A percentile compares a stretch with the other conserved stretches of the same genome.
phyloP scores from a whole-genome alignment of 2,888 invertebrate species.

The Protodeltote pygarga region DNA sequence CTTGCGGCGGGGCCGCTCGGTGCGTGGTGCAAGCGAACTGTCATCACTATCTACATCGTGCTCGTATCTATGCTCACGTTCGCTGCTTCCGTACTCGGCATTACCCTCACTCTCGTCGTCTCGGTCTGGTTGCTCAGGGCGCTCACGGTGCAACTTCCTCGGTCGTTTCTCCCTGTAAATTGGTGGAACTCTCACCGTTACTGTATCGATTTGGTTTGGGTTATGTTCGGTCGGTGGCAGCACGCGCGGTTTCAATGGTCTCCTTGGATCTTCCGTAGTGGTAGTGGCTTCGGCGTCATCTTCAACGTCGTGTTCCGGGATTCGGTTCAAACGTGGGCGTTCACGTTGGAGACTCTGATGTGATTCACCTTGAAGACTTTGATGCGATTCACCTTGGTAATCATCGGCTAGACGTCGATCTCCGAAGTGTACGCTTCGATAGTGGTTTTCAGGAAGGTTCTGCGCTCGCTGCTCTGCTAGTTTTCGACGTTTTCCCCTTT shows the following conservation, averaged over 20 bases:
- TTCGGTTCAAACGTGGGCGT: constrained; percentile 57
- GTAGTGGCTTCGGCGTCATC: constrained; percentile 76
- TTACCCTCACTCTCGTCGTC: constrained; percentile 52
- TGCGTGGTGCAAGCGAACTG: constrained; percentile 57
- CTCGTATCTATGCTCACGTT: constrained; percentile 49
- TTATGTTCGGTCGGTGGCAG: constrained; percentile 83
- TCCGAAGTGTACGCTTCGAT: constrained; percentile 79
- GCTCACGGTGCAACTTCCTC: constrained; percentile 75
- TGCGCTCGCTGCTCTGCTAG: constrained; percentile 47
- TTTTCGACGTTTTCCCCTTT: constrained; percentile 53
- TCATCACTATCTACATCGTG: constrained; percentile 65
- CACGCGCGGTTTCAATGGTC: constrained; percentile 73
- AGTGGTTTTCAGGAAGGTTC: constrained; percentile 67
- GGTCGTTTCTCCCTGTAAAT: constrained; percentile 80
- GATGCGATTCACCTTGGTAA: constrained; percentile 57
- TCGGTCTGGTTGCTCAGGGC: constrained; percentile 67
- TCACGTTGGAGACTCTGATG: constrained; percentile 65
- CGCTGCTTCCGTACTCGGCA: constrained; percentile 31
- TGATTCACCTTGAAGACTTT: constrained; percentile 56
- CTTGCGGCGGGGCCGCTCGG: constrained; percentile 65
- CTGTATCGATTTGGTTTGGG: constrained; percentile 82
- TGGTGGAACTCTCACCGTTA: constrained; percentile 83
- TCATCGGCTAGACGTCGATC: constrained; percentile 68
- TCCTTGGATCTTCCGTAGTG: constrained; percentile 78
- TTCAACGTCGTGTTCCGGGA: constrained; percentile 61